Conservation (phyloP, 1,140 invertebrate genomes). For the Listronotus bonariensis region DNA sequence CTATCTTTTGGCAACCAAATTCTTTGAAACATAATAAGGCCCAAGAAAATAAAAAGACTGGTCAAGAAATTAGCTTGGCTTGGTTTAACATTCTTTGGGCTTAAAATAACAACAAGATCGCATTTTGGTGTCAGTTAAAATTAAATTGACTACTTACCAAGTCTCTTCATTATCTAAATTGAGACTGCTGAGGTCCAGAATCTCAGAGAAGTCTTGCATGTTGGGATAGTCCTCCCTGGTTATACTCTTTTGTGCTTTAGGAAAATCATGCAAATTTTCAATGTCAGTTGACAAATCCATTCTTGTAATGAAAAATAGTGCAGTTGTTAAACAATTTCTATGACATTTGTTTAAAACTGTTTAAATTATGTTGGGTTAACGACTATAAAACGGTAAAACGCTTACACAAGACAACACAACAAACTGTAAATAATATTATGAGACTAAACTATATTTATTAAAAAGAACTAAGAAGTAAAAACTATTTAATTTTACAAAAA, state of each 20-base stretch:
- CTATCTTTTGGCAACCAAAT: no score
- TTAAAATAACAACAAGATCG: conserved; percentile 15
- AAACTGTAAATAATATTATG: conserved; percentile 8
- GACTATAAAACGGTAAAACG: background rate
- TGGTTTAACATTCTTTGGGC: conserved; percentile 11
- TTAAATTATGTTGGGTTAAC: conserved; percentile 14
- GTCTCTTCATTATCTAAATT: conserved; percentile 50
- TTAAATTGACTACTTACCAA: conserved; percentile 48
- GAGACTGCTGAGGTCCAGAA: conserved; percentile 47
- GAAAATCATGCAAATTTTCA: conserved; percentile 25
- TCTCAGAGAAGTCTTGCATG: conserved; percentile 38
- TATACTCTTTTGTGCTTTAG: conserved; percentile 11
- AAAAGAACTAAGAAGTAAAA: conserved; percentile 15
- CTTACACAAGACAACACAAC: conserved; percentile 14
- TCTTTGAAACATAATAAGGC: no score
- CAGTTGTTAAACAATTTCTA: conserved; percentile 13
- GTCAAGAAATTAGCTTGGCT: background rate
- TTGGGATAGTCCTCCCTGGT: background rate
- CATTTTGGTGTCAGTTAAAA: conserved; percentile 26
- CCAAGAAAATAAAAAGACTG: background rate
- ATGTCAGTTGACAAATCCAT: conserved; percentile 45
- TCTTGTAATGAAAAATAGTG: conserved; percentile 34
- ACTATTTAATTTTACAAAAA: conserved; percentile 19
- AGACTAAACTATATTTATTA: conserved; percentile 4
- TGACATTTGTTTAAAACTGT: conserved; percentile 34